Evolutionary conservation across 1,140 invertebrate species (phyloP), one percentile per base, ranked within the genome.

Genomic region (Ceratina japonica): DNA sequence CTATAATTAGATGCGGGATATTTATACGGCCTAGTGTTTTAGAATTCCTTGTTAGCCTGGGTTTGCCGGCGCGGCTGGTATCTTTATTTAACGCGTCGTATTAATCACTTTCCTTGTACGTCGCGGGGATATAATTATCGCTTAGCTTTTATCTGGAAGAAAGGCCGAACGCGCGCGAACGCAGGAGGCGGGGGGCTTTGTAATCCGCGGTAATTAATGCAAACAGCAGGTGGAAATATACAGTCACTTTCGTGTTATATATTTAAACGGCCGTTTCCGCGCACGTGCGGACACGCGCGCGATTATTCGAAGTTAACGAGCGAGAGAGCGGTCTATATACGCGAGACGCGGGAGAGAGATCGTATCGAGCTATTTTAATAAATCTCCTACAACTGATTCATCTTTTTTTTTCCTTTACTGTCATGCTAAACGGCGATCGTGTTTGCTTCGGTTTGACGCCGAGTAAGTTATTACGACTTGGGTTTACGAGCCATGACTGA

Each of bases 291-390:
- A 58, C 61, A 64, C 7, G 52, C 61, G 20, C 70, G 76, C 70
- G 76, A 73, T 79, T 79, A 73, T 79, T 79, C 73, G 70, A 79
- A 79, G 63, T 79, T 79, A 79, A 79, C 76, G 70, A 73, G 69
- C 61, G 59, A 56, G n/a, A n/a, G n/a, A n/a, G n/a, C n/a, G n/a
- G n/a, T n/a, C n/a, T n/a, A n/a, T n/a, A n/a, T n/a, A 79, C 61
- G 31, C 7, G 18, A 58, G 70, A 49, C 31, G 31, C 22, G 51
- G 31, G 56, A 20, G 18, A n/a, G n/a, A 78, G 59, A 78, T 78
- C 22, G 18, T 79, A 79, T 73, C 70, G 37, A 8, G 37, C 3
- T 44, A 44, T 44, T 44, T 44, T 44, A 44, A 44, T 10, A 44
- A 44, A 44, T 44, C 37, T 44, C 27, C 1, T 31, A 10, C 10